Evolutionary conservation across 2,113 vertebrate species (phyloP).

Genomic region (Myocastor coypus): DNA sequence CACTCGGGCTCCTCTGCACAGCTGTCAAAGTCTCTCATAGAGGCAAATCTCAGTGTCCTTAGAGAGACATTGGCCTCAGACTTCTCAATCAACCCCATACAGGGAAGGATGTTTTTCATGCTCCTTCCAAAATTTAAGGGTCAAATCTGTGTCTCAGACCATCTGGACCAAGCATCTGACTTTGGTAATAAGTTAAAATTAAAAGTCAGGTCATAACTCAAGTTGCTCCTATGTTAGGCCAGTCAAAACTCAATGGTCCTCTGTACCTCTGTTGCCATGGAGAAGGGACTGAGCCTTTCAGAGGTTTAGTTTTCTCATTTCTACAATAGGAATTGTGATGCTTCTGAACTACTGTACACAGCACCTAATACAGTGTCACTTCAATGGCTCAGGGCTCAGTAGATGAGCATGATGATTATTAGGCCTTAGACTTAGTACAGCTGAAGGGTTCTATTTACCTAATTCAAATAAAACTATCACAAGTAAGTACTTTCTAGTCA

Average conservation of each 20-base stretch:
- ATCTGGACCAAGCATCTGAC: not conserved
- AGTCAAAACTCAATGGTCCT: not conserved
- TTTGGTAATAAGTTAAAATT: too few relatives aligned
- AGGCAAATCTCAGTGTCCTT: not conserved
- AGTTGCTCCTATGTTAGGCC: not conserved
- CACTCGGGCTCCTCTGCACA: not conserved
- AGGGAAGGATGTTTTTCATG: not conserved
- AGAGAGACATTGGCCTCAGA: not conserved
- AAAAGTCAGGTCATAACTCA: not conserved
- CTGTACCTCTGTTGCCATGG: not conserved
- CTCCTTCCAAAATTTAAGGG: not conserved
- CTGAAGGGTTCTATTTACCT: not conserved
- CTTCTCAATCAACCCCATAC: not conserved
- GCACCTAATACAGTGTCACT: not conserved
- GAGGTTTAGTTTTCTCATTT: constrained; percentile 3
- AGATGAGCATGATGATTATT: not conserved
- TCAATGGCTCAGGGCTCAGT: not conserved
- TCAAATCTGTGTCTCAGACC: not conserved
- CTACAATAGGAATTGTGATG: not conserved
- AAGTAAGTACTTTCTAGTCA: constrained; percentile 38
- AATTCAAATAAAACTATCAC: constrained; percentile 22
- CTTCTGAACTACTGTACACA: not conserved
- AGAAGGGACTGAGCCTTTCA: constrained; percentile 12
- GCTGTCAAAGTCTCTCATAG: not conserved
- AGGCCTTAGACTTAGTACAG: not conserved